Conservation (phyloP, 2,888 invertebrate species). For the Zaprionus lineosus region DNA sequence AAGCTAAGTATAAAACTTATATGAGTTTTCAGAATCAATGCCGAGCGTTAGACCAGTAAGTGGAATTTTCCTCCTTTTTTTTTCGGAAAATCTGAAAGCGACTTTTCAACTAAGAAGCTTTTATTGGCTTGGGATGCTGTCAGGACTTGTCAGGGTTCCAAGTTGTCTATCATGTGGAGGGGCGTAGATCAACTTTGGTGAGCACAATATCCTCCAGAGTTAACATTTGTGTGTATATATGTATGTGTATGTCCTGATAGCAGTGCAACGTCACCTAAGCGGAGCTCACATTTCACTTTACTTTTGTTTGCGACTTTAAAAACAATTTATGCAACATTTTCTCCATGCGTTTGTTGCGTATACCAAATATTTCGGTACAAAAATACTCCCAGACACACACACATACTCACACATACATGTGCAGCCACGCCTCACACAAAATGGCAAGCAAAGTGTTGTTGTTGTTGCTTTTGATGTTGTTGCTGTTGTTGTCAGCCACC, state of each 20-base stretch:
- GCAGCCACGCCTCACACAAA: slow-evolving; percentile 16
- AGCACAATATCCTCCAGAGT: slow-evolving; percentile 30
- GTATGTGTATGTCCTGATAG: slow-evolving; percentile 12
- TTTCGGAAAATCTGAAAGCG: not conserved
- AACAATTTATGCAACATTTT: slow-evolving; percentile 71
- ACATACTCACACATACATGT: no score
- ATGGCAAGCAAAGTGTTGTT: slow-evolving; percentile 5
- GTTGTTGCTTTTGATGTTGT: slow-evolving; percentile 10
- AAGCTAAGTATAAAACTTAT: no score
- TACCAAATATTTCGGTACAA: slow-evolving; percentile 30
- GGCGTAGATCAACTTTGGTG: slow-evolving; percentile 17
- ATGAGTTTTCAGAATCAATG: no score
- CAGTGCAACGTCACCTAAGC: slow-evolving; percentile 30
- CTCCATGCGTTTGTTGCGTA: slow-evolving; percentile 19
- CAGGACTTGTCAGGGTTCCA: slow-evolving; percentile 26
- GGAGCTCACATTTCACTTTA: slow-evolving; percentile 65
- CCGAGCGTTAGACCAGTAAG: no score
- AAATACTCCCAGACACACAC: no score
- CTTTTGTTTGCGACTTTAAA: slow-evolving; percentile 50
- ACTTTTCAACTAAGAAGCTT: no score
- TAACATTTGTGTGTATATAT: slow-evolving; percentile 28
- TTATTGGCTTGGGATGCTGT: slow-evolving; percentile 22
- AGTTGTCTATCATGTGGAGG: slow-evolving; percentile 34
- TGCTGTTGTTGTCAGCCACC: slow-evolving; percentile 33
- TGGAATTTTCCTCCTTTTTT: no score